phyloP scores from a whole-genome alignment of 2,797 vertebrate genomes.

The Sparidentex hasta region DNA sequence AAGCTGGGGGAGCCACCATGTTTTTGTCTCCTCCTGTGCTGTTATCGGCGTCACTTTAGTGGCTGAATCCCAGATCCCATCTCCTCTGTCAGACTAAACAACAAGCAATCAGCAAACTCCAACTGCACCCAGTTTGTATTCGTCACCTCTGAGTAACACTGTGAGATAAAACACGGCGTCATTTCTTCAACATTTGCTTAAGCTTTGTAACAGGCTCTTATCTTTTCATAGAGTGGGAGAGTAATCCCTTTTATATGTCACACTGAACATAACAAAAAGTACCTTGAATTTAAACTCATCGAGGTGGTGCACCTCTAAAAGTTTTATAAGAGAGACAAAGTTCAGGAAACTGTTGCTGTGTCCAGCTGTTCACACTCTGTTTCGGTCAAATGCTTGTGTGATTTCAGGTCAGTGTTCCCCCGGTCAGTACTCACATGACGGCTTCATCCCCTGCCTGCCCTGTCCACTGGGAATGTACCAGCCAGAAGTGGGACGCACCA shows the following conservation, averaged over 20 bases:
- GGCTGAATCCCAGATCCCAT: constrained; percentile 76
- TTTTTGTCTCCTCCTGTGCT: constrained; percentile 70
- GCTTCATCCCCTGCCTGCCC: constrained; percentile 91
- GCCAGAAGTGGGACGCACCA: constrained; percentile 92
- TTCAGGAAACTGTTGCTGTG: background rate
- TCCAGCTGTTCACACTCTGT: constrained; percentile 28
- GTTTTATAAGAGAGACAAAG: background rate
- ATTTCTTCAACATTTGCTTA: constrained; percentile 49
- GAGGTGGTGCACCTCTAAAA: background rate
- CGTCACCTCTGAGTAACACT: constrained; percentile 66
- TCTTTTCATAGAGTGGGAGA: constrained; percentile 16
- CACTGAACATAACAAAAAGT: background rate
- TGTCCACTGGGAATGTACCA: constrained; percentile 94
- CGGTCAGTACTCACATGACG: constrained; percentile 93
- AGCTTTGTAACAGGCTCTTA: constrained; percentile 26
- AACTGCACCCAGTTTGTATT: constrained; percentile 72
- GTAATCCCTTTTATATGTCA: constrained; percentile 12
- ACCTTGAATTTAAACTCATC: background rate
- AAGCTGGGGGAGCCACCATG: constrained; percentile 78
- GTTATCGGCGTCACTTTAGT: constrained; percentile 79
- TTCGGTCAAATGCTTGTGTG: constrained; percentile 42
- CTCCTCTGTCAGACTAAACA: constrained; percentile 87
- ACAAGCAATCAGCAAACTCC: constrained; percentile 72
- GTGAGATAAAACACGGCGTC: constrained; percentile 65
- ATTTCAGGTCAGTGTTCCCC: constrained; percentile 91